Percentiles rank a stretch among this genome's conserved stretches.
Conservation (phyloP, 2,888 invertebrate genomes). For the Hyposoter didymator region DNA sequence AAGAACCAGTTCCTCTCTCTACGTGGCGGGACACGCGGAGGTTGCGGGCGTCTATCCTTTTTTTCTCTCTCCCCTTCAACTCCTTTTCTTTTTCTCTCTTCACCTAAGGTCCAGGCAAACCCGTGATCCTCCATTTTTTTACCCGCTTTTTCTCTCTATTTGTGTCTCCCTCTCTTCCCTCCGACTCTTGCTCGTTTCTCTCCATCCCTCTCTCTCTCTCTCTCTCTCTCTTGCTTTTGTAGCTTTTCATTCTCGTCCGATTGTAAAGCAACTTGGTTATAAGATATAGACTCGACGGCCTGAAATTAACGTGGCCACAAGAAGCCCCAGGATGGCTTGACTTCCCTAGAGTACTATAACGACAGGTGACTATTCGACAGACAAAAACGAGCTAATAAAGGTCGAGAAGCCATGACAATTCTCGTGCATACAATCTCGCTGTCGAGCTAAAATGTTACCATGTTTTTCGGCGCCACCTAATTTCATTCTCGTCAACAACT, state of each 20-base stretch:
- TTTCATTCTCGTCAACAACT: background rate
- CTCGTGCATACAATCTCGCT: background rate
- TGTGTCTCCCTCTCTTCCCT: conserved; percentile 15
- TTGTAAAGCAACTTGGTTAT: conserved; percentile 55
- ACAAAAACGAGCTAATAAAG: background rate
- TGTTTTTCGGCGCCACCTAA: background rate
- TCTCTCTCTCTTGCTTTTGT: conserved; percentile 68
- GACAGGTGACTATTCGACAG: background rate
- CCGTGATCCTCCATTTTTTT: conserved; percentile 36
- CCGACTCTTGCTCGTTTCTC: conserved; percentile 59
- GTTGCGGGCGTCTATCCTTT: conserved; percentile 64
- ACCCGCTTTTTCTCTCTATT: conserved; percentile 8
- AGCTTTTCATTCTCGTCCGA: conserved; percentile 68
- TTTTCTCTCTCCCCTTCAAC: conserved; percentile 44
- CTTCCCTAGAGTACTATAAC: conserved; percentile 20
- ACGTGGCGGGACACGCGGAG: conserved; percentile 63
- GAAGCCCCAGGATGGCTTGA: conserved; percentile 47
- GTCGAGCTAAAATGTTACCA: background rate
- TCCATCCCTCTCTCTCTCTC: conserved; percentile 53
- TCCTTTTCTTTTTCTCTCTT: conserved; percentile 24
- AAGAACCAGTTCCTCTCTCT: conserved; percentile 77
- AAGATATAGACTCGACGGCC: conserved; percentile 50
- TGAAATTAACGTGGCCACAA: conserved; percentile 62
- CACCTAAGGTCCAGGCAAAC: conserved; percentile 60
- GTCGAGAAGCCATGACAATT: conserved; percentile 10